Percentiles rank a stretch among this genome's conserved stretches.
These are phyloP conservation scores for Drosophila busckii DNA, from an alignment of 1,140 invertebrate genomes.

Conservation along the genomic window DNA sequence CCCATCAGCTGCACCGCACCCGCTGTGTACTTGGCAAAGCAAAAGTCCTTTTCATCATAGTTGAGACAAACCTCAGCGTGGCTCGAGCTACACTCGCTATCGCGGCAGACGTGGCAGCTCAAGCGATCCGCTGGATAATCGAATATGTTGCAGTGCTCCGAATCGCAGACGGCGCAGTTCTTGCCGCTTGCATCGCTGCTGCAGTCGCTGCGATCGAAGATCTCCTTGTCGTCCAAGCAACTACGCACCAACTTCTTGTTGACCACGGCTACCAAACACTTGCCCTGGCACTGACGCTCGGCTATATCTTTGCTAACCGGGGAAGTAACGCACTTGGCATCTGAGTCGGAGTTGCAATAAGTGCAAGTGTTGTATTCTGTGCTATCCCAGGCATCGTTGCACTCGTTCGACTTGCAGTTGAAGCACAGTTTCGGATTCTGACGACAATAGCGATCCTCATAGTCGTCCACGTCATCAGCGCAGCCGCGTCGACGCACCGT, in stretches of 20 bases:
- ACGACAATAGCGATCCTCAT: conserved; percentile 58
- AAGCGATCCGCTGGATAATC: conserved; percentile 49
- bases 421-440: conserved; percentile 48
- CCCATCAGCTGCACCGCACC: conserved; percentile 48
- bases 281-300: conserved; percentile 45
- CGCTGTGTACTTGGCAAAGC: conserved; percentile 61
- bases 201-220: conserved; percentile 41
- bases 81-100: conserved; percentile 22
- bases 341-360: conserved; percentile 51
- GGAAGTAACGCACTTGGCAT: conserved; percentile 36
- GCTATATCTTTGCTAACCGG: conserved; percentile 15
- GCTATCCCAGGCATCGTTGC: conserved; percentile 57
- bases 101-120: conserved; percentile 56
- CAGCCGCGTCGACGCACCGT: conserved; percentile 59
- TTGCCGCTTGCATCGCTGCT: conserved; percentile 32
- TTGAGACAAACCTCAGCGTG: conserved; percentile 26
- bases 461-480: conserved; percentile 64
- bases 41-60: conserved; percentile 46
- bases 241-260: conserved; percentile 42
- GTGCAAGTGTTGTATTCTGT: conserved; percentile 47
- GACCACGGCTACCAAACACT: conserved; percentile 57
- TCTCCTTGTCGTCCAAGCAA: conserved; percentile 68
- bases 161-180: conserved; percentile 47
- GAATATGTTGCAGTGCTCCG: conserved; percentile 50
- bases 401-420: conserved; percentile 70